phyloP scores from a whole-genome alignment of 2,113 vertebrate genomes.

The Montifringilla adamsi region DNA sequence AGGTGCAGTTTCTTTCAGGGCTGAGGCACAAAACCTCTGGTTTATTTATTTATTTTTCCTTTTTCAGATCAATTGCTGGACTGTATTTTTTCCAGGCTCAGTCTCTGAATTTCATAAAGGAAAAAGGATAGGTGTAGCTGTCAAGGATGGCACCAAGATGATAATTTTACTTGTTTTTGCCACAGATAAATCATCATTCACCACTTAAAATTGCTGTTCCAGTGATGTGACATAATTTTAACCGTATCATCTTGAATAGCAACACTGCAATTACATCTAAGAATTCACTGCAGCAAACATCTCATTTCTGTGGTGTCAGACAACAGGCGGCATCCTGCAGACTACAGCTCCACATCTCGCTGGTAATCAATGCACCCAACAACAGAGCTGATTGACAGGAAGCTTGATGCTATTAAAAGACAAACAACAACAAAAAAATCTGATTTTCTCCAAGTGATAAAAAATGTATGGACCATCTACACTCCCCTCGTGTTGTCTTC shows the following conservation, averaged over 20 bases:
- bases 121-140: not conserved
- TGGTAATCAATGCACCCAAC: constrained; percentile 8
- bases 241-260: not conserved
- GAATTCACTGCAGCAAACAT: constrained; percentile 37
- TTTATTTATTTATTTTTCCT: not conserved
- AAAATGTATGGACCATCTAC: not conserved
- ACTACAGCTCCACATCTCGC: not conserved
- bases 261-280: constrained; percentile 29
- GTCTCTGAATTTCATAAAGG: not conserved
- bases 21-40: not conserved
- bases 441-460: not conserved
- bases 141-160: not conserved
- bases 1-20: not conserved
- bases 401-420: not conserved
- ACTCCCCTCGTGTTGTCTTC: not conserved
- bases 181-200: not conserved
- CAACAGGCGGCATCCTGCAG: constrained; percentile 4
- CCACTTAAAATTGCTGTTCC: not conserved
- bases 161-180: not conserved
- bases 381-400: constrained; percentile 37
- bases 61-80: not conserved
- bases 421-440: not conserved
- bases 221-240: constrained; percentile 7
- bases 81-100: not conserved
- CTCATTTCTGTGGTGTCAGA: constrained; percentile 46